Percentiles rank a stretch among this genome's conserved stretches.
Evolutionary conservation across 2,888 invertebrate species (phyloP).

Genomic region (Napeogenes sylphis): DNA sequence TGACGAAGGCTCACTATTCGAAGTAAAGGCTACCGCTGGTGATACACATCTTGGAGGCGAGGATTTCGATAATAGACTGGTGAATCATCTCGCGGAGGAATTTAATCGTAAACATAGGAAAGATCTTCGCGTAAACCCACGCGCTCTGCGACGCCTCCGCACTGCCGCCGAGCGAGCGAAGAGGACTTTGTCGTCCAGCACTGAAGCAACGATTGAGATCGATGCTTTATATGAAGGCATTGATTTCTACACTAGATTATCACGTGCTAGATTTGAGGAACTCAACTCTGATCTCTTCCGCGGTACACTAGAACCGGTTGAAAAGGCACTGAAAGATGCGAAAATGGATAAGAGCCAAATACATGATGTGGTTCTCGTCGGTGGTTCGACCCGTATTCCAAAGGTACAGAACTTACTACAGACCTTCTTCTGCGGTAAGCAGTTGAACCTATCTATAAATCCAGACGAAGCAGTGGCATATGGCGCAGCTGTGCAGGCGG

Average conservation of each 20-base stretch:
- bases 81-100: constrained; percentile 79
- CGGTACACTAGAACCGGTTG: constrained; percentile 82
- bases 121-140: constrained; percentile 78
- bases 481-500: constrained; percentile 9
- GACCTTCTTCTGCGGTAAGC: constrained; percentile 82
- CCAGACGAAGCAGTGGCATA: constrained; percentile 71
- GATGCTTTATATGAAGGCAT: constrained; percentile 82
- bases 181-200: constrained; percentile 82
- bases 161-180: constrained; percentile 85
- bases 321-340: constrained; percentile 83
- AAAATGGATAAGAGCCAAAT: constrained; percentile 83
- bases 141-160: constrained; percentile 80
- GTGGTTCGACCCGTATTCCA: constrained; percentile 85
- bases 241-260: constrained; percentile 80
- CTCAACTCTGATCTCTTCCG: constrained; percentile 82
- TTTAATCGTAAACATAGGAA: constrained; percentile 81
- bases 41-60: constrained; percentile 88
- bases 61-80: constrained; percentile 78
- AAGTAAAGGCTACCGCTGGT: constrained; percentile 86
- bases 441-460: constrained; percentile 82
- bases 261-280: constrained; percentile 83
- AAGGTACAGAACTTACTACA: constrained; percentile 83
- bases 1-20: constrained; percentile 83
- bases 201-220: constrained; percentile 82
- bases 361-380: constrained; percentile 85